Evolutionary conservation across 37 sponge, comb jelly and placozoan species (phyloP).

Genomic region (Mnemiopsis leidyi): DNA sequence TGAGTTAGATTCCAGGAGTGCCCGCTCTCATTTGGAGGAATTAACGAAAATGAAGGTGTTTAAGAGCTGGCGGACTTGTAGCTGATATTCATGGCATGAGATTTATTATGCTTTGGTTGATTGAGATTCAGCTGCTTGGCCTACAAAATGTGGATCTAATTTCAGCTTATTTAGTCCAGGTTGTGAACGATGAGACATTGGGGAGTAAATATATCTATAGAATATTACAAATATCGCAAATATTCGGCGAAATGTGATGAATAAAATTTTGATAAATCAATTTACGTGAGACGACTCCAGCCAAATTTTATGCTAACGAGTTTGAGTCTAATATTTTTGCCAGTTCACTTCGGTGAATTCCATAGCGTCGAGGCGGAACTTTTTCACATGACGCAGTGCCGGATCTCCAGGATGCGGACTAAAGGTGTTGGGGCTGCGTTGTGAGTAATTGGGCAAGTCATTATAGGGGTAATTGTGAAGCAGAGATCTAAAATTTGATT

Average conservation of each 20-base stretch:
- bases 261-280: neutral
- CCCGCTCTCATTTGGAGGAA: too few relatives aligned
- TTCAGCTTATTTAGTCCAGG: too few relatives aligned
- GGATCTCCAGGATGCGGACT: neutral
- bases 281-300: neutral
- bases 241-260: neutral
- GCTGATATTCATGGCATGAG: too few relatives aligned
- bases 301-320: neutral
- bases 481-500: neutral
- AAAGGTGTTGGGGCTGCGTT: neutral
- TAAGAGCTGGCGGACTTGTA: too few relatives aligned
- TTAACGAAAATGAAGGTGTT: too few relatives aligned
- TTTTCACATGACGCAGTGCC: neutral
- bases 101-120: too few relatives aligned
- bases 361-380: neutral
- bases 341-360: neutral
- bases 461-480: neutral
- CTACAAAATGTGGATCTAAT: too few relatives aligned
- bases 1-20: neutral
- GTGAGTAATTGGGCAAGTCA: neutral
- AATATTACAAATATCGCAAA: neutral
- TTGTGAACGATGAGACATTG: too few relatives aligned
- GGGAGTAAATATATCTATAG: neutral
- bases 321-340: neutral
- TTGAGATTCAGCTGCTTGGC: too few relatives aligned